Conservation (phyloP, 2,113 vertebrate species). For the Spermophilus dauricus region DNA sequence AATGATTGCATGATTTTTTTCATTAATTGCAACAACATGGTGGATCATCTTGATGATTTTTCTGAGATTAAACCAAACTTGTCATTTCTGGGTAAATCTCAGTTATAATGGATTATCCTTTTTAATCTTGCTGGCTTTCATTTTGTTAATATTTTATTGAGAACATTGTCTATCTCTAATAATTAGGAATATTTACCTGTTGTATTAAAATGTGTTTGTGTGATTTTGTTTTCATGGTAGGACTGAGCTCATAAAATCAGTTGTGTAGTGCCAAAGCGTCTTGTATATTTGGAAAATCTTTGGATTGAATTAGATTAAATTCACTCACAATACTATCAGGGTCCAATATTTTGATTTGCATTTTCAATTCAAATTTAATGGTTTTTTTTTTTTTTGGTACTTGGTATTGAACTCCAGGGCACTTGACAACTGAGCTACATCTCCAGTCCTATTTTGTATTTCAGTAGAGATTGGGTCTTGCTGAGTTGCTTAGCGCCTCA, state of each 20-base stretch:
- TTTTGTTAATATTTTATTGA: background rate
- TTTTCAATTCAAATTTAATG: background rate
- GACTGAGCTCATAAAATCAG: background rate
- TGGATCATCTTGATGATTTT: background rate
- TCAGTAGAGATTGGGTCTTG: too few species aligned
- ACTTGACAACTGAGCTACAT: too few species aligned
- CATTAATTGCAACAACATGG: background rate
- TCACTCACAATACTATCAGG: background rate
- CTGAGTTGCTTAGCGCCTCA: too few species aligned
- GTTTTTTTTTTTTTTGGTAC: too few species aligned
- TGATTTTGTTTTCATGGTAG: background rate
- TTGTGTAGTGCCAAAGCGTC: background rate
- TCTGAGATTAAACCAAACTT: background rate
- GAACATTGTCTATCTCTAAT: background rate
- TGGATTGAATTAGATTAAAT: background rate
- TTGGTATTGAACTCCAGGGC: too few species aligned
- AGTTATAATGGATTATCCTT: background rate
- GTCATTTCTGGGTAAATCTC: background rate
- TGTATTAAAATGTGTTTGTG: background rate
- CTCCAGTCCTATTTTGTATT: too few species aligned
- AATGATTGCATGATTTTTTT: background rate
- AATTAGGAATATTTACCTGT: background rate
- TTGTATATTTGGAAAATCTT: background rate
- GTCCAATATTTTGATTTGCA: background rate
- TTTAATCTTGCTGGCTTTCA: background rate